phyloP scores from a whole-genome alignment of 2,888 invertebrate species.

The Lasioglossum calceatum region DNA sequence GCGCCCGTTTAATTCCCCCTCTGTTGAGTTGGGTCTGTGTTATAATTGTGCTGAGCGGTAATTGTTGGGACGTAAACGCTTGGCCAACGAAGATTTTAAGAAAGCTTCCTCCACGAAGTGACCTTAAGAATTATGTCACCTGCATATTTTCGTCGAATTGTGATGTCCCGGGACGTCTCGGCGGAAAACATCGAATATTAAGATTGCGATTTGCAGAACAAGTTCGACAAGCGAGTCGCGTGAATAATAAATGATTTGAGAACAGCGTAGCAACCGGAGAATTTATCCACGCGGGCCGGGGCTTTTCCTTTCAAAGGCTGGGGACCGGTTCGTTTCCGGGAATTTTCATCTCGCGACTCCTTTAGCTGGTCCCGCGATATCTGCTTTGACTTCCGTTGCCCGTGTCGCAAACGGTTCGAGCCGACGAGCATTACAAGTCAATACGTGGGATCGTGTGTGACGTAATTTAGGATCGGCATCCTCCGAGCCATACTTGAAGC shows the following conservation, averaged over 20 bases:
- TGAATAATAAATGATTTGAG: not conserved
- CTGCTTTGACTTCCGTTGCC: not conserved
- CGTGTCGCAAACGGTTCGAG: slow-evolving; percentile 1
- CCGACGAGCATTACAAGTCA: not conserved
- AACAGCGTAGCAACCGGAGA: not conserved
- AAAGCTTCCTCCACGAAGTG: not conserved
- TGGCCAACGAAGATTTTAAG: not conserved
- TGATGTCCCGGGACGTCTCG: not conserved
- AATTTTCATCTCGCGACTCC: not conserved
- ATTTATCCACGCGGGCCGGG: not conserved
- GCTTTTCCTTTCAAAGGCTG: not conserved
- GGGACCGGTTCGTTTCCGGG: not conserved
- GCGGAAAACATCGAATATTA: not conserved
- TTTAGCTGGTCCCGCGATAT: not conserved
- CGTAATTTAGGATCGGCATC: slow-evolving; percentile 2
- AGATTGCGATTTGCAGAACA: not conserved
- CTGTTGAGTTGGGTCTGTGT: not conserved
- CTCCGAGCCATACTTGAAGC: not conserved
- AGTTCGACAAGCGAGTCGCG: not conserved
- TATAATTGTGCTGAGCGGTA: not conserved
- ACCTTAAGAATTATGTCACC: not conserved
- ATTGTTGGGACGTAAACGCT: not conserved
- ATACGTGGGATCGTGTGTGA: slow-evolving; percentile 2
- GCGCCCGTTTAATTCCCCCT: not conserved
- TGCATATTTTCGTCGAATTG: not conserved